A percentile compares a stretch with the other conserved stretches of the same genome.
Conservation (phyloP, 2,888 invertebrate genomes). For the Thereva unica region DNA sequence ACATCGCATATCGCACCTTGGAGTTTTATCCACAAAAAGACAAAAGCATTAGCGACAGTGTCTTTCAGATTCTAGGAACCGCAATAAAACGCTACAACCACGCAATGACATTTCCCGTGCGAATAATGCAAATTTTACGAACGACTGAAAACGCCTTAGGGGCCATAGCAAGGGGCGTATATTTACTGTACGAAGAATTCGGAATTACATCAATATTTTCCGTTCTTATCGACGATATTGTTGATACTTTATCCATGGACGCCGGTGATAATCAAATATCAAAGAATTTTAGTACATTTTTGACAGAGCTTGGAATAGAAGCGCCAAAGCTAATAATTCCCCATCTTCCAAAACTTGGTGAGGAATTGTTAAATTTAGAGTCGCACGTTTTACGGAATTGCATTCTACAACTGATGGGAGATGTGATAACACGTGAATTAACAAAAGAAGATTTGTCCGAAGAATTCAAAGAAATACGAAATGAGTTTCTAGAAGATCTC, state of each 20-base stretch:
- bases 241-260: constrained; percentile 52
- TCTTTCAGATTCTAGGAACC: constrained; percentile 79
- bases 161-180: constrained; percentile 54
- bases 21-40: constrained; percentile 61
- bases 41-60: constrained; percentile 68
- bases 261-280: constrained; percentile 52
- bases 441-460: constrained; percentile 73
- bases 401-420: constrained; percentile 80
- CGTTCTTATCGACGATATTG: constrained; percentile 54
- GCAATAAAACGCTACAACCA: constrained; percentile 84
- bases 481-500: constrained; percentile 78
- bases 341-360: constrained; percentile 53
- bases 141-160: constrained; percentile 51
- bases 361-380: constrained; percentile 59
- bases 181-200: constrained; percentile 54
- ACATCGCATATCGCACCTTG: constrained; percentile 55
- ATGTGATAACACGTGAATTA: constrained; percentile 73
- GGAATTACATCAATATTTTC: constrained; percentile 54
- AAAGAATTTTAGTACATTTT: constrained; percentile 54
- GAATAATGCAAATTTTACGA: constrained; percentile 65
- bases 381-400: constrained; percentile 76
- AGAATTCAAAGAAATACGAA: constrained; percentile 69
- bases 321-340: constrained; percentile 56
- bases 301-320: constrained; percentile 53
- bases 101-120: constrained; percentile 74